Evolutionary conservation across 1,140 invertebrate genomes (phyloP), one percentile per base, ranked within the genome.

Genomic region (Eurosta solidaginis): DNA sequence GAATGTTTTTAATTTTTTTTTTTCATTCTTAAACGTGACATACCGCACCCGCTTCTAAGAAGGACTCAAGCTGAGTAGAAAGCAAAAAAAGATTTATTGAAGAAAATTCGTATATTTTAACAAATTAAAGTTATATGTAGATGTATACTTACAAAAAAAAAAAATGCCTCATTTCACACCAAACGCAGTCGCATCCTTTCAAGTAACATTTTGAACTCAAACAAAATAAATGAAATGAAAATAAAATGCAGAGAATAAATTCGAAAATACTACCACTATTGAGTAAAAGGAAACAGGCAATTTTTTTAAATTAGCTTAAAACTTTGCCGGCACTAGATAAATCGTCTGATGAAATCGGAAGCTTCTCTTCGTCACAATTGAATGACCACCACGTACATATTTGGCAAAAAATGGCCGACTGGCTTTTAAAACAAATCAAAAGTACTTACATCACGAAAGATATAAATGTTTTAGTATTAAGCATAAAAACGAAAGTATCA

Each of bases 291-390:
- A 68, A 68, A 40, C 17, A 40, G 33, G n/a, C 20, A 82, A 85
- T 85, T 85, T 85, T 83, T 85, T 82, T 82, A 83, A 85, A 85
- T 85, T 85, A 85, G 84, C 82, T 75, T 36, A 75, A 47, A 68
- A 17, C 59, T 40, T n/a, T 20, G 59, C 33, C 59, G 59, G 59
- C 33, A 68, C 29, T n/a, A 42, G 14, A 40, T 68, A 10, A 68
- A 36, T 40, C 59, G 59, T 7, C 6, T 22, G n/a, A 6, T 40
- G 59, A 40, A 36, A 68, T 40, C 59, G 59, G 33, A 68, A 68
- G 36, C 59, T 12, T 47, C 12, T 10, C 22, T 47, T 33, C 45
- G 73, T 75, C 44, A 25, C 44, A 27, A 27, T 33, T 42, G 68
- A 74, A 10, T 74, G 68, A 9, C 14, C 25, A 59, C 45, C n/a